These are phyloP conservation scores for Ramazzottius varieornatus DNA, from an alignment of 2,888 invertebrate genomes.

Conservation along the genomic window DNA sequence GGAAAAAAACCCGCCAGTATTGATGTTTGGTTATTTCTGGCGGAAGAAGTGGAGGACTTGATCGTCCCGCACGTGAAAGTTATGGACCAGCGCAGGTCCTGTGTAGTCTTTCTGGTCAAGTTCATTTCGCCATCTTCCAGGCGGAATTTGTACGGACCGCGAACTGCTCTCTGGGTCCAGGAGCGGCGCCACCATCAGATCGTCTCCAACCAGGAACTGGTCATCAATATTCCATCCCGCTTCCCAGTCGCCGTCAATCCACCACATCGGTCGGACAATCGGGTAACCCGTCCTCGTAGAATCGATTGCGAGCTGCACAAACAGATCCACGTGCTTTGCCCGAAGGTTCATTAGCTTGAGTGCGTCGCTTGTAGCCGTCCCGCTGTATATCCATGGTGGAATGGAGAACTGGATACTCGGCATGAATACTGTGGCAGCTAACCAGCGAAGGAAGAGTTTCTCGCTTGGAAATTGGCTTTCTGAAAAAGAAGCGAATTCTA, in stretches of 20 bases:
- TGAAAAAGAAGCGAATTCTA: conserved; percentile 12
- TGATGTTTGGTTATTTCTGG: too few species aligned
- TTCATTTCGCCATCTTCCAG: conserved; percentile 62
- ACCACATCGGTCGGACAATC: conserved; percentile 64
- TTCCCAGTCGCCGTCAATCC: conserved; percentile 50
- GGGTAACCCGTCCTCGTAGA: conserved; percentile 55
- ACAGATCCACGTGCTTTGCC: conserved; percentile 29
- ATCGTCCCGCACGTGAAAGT: too few species aligned
- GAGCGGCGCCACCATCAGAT: conserved; percentile 67
- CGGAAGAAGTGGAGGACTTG: too few species aligned
- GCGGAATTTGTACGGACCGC: conserved; percentile 59
- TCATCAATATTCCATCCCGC: conserved; percentile 48
- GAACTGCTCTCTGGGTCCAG: conserved; percentile 39
- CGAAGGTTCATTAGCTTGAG: conserved; percentile 22
- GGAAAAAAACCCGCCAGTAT: too few species aligned
- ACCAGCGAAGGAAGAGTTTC: conserved; percentile 43
- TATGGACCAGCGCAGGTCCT: too few species aligned
- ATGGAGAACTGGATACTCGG: conserved; percentile 52
- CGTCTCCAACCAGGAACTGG: conserved; percentile 66
- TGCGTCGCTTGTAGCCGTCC: conserved; percentile 30
- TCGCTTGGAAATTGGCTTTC: conserved; percentile 10
- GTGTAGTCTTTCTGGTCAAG: not conserved
- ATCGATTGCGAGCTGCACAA: conserved; percentile 34
- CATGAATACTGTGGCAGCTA: conserved; percentile 47
- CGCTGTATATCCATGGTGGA: conserved; percentile 48